Base-by-base conservation (phyloP, 2,888 invertebrate genomes). In the Polymixis lichenea region DNA sequence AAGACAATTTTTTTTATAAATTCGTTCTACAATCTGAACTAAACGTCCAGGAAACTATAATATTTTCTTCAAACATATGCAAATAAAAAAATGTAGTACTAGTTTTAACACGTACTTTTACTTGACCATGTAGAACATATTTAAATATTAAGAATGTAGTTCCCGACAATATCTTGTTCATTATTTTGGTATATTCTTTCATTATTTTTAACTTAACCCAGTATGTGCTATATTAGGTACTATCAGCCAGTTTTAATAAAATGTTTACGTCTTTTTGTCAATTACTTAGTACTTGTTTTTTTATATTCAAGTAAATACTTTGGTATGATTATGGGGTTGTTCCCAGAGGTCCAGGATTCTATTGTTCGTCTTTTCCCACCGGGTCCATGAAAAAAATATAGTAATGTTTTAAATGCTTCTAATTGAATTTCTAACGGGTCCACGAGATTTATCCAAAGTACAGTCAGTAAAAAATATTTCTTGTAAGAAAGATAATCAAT, bases 31-130 rank as follows among this genome's bases (percentile, higher is more conserved):
- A 83, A 88, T 91, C 93, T 95, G 95, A 90, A 90, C 95, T 95
- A 95, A 25, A 56, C 15, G 25, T 56, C 15, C 56, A 25, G 7
- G 25, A 15, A 56, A 56, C 1, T 55, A 13, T 96, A 95, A 96
- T 95, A 95, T 95, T 92, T 94, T 90, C 90, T 91, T 88, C 72
- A 67, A 88, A 88, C n/a, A n/a, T n/a, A n/a, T n/a, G n/a, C n/a
- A n/a, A n/a, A n/a, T n/a, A n/a, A n/a, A n/a, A n/a, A n/a, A n/a
- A n/a, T 75, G 85, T 86, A 86, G 78, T 86, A 25, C 77, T 84
- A 82, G 56, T 80, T 82, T 85, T 78, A 75, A 69, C 61, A 82
- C 77, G 71, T 77, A 79, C 67, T 72, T 74, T 28, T 13, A 43
- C 6, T 43, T 25, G 7, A 65, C 64, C 19, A 19, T 7, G 25